Conservation (phyloP, 2,113 vertebrate genomes). For the Pitta sordida region DNA sequence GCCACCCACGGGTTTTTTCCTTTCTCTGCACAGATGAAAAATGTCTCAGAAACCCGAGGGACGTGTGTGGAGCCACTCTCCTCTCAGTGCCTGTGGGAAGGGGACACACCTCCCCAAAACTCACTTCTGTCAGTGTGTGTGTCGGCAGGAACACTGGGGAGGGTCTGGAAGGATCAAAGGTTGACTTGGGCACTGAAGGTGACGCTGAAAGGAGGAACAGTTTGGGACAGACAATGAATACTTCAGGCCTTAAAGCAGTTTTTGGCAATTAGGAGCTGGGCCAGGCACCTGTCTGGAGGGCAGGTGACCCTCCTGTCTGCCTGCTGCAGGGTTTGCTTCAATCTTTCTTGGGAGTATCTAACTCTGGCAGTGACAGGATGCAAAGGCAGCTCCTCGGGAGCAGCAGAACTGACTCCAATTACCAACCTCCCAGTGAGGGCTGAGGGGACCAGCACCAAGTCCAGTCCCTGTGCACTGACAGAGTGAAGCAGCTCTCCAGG, state of each 20-base stretch:
- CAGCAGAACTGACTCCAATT: background rate
- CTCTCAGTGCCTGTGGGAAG: background rate
- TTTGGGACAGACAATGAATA: background rate
- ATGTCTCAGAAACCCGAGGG: accelerated
- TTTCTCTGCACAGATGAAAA: background rate
- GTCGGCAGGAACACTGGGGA: background rate
- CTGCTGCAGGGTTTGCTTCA: background rate
- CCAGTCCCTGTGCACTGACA: accelerated
- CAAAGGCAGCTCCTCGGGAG: background rate
- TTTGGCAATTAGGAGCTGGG: background rate
- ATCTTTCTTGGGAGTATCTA: background rate
- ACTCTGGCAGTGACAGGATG: background rate
- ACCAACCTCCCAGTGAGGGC: background rate
- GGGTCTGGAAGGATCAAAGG: background rate
- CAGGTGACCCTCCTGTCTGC: background rate
- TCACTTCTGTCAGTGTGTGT: accelerated
- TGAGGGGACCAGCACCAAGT: background rate
- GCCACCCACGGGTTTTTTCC: background rate
- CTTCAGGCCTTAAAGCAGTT: background rate
- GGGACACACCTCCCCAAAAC: background rate
- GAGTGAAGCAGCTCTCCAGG: background rate
- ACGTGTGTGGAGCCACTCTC: background rate
- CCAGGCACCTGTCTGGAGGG: background rate
- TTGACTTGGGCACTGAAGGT: accelerated
- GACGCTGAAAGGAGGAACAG: background rate